phyloP scores from a whole-genome alignment of 2,888 invertebrate genomes.

The Vesta saturnalis region DNA sequence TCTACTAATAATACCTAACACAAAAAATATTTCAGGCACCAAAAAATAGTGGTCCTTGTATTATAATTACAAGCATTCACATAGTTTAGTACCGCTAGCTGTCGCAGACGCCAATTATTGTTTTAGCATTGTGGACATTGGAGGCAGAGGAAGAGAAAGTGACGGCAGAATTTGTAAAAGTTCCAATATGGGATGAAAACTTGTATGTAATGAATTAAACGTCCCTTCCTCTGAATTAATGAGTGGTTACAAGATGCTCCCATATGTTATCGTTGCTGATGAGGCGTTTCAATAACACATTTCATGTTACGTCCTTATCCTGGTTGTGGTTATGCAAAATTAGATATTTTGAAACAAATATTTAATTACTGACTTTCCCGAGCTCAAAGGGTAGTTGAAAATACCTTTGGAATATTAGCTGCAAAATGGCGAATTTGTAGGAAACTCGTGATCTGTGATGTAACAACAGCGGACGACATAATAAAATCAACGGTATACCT shows the following conservation, averaged over 20 bases:
- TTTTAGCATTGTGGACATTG: constrained; percentile 15
- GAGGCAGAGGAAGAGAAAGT: constrained; percentile 11
- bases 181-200: not conserved
- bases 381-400: not conserved
- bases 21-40: constrained; percentile 11
- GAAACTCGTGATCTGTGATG: not conserved
- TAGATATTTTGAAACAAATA: not conserved
- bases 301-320: not conserved
- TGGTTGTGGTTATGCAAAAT: not conserved
- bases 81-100: constrained; percentile 5
- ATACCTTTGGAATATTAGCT: not conserved
- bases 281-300: constrained; percentile 12
- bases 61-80: constrained; percentile 13
- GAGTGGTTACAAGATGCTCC: not conserved
- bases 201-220: not conserved
- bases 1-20: not conserved
- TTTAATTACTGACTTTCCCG: not conserved
- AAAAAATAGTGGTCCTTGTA: constrained; percentile 2
- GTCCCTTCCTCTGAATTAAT: not conserved
- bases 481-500: not conserved
- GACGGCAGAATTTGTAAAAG: constrained; percentile 15
- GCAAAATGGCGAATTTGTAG: constrained; percentile 4
- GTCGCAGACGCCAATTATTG: constrained; percentile 15
- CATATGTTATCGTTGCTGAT: constrained; percentile 17
- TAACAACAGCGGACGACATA: not conserved